Evolutionary conservation across 1,140 invertebrate species (phyloP).

Genomic region (Lanistes nyassanus): DNA sequence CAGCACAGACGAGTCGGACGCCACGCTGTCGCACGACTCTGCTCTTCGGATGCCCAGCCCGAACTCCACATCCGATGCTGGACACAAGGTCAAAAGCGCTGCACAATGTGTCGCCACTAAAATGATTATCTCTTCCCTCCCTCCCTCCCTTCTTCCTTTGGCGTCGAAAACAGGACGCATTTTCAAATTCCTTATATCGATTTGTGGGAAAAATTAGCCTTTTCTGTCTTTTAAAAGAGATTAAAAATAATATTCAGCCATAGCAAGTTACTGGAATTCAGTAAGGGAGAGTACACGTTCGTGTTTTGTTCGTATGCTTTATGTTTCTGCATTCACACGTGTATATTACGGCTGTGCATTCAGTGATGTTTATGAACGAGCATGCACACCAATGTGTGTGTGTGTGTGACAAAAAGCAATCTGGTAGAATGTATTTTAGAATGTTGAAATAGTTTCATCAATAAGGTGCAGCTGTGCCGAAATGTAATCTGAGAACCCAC

Average conservation of each 20-base stretch:
- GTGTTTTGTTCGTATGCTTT: background rate
- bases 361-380: background rate
- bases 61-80: constrained; percentile 58
- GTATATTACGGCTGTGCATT: background rate
- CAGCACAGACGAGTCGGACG: constrained; percentile 82
- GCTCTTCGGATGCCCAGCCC: constrained; percentile 71
- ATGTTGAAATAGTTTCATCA: too few species aligned
- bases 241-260: too few species aligned
- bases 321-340: background rate
- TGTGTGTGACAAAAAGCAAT: too few species aligned
- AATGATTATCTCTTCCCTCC: background rate
- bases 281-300: background rate
- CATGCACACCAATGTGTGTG: background rate
- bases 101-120: background rate
- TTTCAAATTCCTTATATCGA: too few species aligned
- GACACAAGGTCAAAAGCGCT: background rate
- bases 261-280: too few species aligned
- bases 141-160: background rate
- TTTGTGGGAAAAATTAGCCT: too few species aligned
- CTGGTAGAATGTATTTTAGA: too few species aligned
- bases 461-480: too few species aligned
- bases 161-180: background rate
- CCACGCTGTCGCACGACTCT: constrained; percentile 84
- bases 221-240: too few species aligned
- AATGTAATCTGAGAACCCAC: too few species aligned